Evolutionary conservation across 2,797 vertebrate genomes (phyloP).

Genomic region (Lateolabrax maculatus): DNA sequence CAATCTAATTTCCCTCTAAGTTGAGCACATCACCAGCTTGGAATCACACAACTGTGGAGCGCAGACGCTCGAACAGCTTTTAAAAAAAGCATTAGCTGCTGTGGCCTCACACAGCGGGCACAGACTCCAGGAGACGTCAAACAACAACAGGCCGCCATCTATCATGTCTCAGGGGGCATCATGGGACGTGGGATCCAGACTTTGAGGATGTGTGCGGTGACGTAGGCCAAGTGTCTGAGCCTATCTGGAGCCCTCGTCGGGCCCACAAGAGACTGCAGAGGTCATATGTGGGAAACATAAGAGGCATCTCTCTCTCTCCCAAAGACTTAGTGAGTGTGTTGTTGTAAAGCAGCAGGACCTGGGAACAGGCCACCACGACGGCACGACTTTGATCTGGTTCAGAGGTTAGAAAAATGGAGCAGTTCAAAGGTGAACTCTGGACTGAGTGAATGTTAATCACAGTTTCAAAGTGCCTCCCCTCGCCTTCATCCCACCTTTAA

Average conservation of each 20-base stretch:
- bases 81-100: conserved; percentile 70
- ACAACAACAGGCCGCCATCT: conserved; percentile 45
- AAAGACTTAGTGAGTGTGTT: conserved; percentile 13
- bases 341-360: background rate
- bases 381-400: conserved; percentile 2
- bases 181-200: conserved; percentile 44
- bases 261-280: conserved; percentile 28
- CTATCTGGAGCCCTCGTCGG: conserved; percentile 27
- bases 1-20: conserved; percentile 47
- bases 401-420: conserved; percentile 25
- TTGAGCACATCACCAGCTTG: conserved; percentile 37
- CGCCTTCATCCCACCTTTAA: background rate
- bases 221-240: conserved; percentile 36
- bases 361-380: background rate
- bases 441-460: conserved; percentile 7
- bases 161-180: conserved; percentile 54
- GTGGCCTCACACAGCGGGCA: conserved; percentile 36
- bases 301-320: conserved; percentile 22
- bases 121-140: conserved; percentile 38
- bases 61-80: conserved; percentile 41
- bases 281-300: conserved; percentile 44
- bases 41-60: conserved; percentile 53
- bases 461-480: background rate
- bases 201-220: conserved; percentile 23
- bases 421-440: conserved; percentile 22